Evolutionary conservation across 2,113 vertebrate species (phyloP), one percentile per base, ranked within the genome.

Genomic region (Agelaius phoeniceus): DNA sequence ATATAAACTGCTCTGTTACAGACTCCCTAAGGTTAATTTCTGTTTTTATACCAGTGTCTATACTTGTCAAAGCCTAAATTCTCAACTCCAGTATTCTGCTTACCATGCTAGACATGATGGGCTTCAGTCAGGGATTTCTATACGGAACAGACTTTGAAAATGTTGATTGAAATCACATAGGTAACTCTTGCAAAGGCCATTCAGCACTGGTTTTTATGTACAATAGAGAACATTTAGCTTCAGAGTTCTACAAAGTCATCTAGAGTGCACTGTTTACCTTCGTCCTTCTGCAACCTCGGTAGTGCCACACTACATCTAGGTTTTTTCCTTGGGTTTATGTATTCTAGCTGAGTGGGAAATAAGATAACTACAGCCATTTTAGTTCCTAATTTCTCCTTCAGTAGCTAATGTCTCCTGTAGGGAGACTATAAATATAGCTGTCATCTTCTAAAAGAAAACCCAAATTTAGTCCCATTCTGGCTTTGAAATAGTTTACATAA

Each of bases 391-490:
- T 39, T 73, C 61, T 80, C 10, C 41, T 85, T 51, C 30, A 78
- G 44, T n/a, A 88, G 24, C 10, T 82, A 46, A 75, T 15, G 17
- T 9, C 26, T 76, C 26, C 22, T 43, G 44, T 13, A 48, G 2
- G 13, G 4, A 65, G 6, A 26, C 10, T 27, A 21, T 65, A 66
- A 82, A 27, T 7, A 73, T 15, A 28, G 31, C 17, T 77, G n/a
- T 6, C 17, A n/a, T 66, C 44, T 75, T 96, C 84, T 79, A 69
- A 84, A 90, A 84, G 31, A 48, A 88, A 93, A 72, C 1, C 6
- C 0, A 0, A 24, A 15, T 59, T 91, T 22, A 3, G 3, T 71
- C 20, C 41, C 15, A 1, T 57, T 83, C 69, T 68, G 48, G 15
- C 33, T 87, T 83, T 63, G 20, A 66, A 72, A 71, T 14, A 55